phyloP scores from a whole-genome alignment of 2,888 invertebrate species.

The Ophion slaviceki region DNA sequence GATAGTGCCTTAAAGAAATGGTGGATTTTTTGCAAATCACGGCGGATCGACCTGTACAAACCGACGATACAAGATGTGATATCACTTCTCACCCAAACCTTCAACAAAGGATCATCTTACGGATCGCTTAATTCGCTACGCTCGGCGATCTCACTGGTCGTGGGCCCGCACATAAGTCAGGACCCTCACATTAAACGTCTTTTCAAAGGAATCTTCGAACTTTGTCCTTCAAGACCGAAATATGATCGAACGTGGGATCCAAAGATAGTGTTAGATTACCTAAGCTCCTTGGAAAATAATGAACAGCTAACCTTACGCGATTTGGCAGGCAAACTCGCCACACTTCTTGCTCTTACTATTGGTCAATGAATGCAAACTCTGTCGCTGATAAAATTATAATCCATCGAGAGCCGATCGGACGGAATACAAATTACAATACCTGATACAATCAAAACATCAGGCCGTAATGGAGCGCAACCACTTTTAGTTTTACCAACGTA shows the following conservation, averaged over 20 bases:
- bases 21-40: slow-evolving; percentile 38
- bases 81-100: slow-evolving; percentile 10
- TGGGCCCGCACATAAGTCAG: slow-evolving; percentile 60
- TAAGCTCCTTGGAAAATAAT: background rate
- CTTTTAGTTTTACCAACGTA: no score
- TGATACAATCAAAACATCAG: background rate
- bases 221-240: slow-evolving; percentile 1
- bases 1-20: slow-evolving; percentile 16
- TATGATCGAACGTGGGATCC: slow-evolving; percentile 27
- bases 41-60: background rate
- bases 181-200: slow-evolving; percentile 66
- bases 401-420: background rate
- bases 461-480: background rate
- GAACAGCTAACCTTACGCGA: background rate
- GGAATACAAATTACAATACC: background rate
- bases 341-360: background rate
- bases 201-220: slow-evolving; percentile 65
- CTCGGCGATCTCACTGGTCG: slow-evolving; percentile 71
- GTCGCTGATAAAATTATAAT: background rate
- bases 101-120: slow-evolving; percentile 56
- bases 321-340: background rate
- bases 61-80: slow-evolving; percentile 13
- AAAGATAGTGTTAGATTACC: background rate
- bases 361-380: slow-evolving; percentile 12
- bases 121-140: slow-evolving; percentile 70